Conservation (phyloP, 1,140 invertebrate genomes). For the Drosophila watanabei region DNA sequence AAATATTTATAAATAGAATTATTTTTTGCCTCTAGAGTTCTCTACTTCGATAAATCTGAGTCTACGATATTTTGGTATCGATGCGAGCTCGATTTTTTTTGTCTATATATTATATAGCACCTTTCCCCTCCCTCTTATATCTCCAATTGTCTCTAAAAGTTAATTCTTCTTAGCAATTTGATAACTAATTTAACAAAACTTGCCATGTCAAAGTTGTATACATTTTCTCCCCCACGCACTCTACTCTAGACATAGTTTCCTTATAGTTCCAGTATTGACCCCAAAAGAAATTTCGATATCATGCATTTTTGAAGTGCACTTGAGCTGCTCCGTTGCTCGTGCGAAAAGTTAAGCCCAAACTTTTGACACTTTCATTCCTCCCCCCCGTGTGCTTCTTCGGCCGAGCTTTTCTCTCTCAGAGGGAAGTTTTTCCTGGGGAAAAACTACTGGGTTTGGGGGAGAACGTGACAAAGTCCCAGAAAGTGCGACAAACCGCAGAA, state of each 20-base stretch:
- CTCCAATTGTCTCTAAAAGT: background rate
- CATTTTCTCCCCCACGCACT: background rate
- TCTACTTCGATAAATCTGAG: background rate
- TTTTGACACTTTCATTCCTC: constrained; percentile 65
- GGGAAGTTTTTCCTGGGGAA: constrained; percentile 21
- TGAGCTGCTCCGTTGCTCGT: constrained; percentile 56
- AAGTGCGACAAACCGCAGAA: constrained; percentile 41
- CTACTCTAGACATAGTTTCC: background rate
- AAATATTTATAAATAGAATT: too few species aligned
- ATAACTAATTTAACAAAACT: background rate
- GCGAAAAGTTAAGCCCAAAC: constrained; percentile 72
- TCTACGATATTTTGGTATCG: background rate
- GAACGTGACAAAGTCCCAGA: constrained; percentile 59
- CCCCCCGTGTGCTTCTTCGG: constrained; percentile 2
- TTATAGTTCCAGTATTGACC: background rate
- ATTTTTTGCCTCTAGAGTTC: too few species aligned
- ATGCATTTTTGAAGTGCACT: constrained; percentile 31
- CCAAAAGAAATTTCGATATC: constrained; percentile 29
- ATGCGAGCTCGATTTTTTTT: background rate
- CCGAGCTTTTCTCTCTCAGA: constrained; percentile 5
- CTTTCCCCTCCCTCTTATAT: background rate
- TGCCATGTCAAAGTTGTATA: background rate
- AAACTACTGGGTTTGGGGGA: constrained; percentile 29
- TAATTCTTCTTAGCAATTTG: background rate
- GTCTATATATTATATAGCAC: background rate